These are phyloP conservation scores for Proterorhinus semilunaris DNA, from an alignment of 2,113 vertebrate species.

Conservation along the genomic window DNA sequence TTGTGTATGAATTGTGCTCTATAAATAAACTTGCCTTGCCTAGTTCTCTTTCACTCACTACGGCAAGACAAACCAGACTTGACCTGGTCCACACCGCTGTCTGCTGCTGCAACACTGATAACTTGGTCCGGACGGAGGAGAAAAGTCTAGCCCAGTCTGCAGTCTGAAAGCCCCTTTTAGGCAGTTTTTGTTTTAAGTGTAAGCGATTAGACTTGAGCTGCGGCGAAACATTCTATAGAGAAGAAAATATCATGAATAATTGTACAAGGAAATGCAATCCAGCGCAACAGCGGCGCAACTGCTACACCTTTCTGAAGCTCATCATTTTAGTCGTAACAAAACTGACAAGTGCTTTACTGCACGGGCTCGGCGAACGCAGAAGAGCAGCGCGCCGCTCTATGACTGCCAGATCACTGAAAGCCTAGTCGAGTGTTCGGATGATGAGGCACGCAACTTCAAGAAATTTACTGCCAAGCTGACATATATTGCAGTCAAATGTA, in stretches of 20 bases:
- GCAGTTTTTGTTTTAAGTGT: background rate
- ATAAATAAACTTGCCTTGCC: no score
- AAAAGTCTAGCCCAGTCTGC: background rate
- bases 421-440: background rate
- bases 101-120: background rate
- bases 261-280: constrained; percentile 35
- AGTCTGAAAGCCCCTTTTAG: background rate
- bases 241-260: constrained; percentile 25
- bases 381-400: background rate
- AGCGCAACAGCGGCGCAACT: constrained; percentile 33
- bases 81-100: background rate
- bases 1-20: no score
- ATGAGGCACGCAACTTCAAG: background rate
- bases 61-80: background rate
- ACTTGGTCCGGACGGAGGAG: background rate
- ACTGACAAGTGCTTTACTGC: constrained; percentile 27
- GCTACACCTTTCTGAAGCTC: constrained; percentile 2
- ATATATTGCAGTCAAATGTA: background rate
- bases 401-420: background rate
- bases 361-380: constrained; percentile 10
- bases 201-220: constrained; percentile 10
- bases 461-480: background rate
- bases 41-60: no score
- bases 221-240: constrained; percentile 13
- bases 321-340: constrained; percentile 17